Evolutionary conservation across 2,113 vertebrate genomes (phyloP).

Genomic region (Pomatostomus ruficeps): DNA sequence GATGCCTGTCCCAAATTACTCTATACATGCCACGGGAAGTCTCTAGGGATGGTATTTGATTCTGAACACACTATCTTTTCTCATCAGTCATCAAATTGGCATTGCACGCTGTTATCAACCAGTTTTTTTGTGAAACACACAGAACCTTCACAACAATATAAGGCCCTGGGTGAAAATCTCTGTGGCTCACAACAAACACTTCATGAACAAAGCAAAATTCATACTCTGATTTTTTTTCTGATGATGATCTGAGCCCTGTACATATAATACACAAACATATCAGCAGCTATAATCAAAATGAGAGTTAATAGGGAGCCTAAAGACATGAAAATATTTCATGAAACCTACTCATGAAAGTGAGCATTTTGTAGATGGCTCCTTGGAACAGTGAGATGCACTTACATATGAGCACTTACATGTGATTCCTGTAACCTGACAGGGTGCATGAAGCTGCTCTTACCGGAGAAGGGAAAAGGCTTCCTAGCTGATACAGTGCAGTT

Average conservation of each 20-base stretch:
- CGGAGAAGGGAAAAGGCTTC: not conserved
- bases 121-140: not conserved
- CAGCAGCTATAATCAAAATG: not conserved
- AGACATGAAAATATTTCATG: not conserved
- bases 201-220: not conserved
- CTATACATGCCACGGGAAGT: not conserved
- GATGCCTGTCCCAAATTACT: not conserved
- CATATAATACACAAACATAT: not conserved
- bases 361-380: not conserved
- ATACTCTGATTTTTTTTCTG: not conserved
- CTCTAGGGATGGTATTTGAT: not conserved
- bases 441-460: not conserved
- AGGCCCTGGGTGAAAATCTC: not conserved
- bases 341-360: not conserved
- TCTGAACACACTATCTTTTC: not conserved
- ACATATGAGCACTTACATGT: not conserved
- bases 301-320: not conserved
- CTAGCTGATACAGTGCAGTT: not conserved
- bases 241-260: not conserved
- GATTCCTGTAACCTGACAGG: not conserved
- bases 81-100: not conserved
- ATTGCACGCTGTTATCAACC: not conserved
- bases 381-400: not conserved
- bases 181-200: not conserved
- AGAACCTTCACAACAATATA: not conserved